These are phyloP conservation scores for Gymnorhina tibicen DNA, from an alignment of 2,113 vertebrate genomes.

Conservation along the genomic window DNA sequence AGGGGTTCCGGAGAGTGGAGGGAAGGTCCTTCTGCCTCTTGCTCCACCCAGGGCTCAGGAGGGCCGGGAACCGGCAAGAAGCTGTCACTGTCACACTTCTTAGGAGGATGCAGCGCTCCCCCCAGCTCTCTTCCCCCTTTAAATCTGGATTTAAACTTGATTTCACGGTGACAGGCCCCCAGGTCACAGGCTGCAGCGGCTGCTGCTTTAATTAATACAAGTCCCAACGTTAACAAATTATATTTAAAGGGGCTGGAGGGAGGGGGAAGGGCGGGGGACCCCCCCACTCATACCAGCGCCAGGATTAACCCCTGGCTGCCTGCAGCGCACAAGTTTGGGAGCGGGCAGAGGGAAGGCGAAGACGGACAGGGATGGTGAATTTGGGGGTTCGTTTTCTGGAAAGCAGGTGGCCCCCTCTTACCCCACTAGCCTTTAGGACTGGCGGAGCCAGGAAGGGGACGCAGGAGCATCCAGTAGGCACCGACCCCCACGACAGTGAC, in stretches of 20 bases:
- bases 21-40: not conserved
- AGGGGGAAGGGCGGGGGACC: conserved; percentile 27
- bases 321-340: not conserved
- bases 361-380: not conserved
- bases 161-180: conserved; percentile 68
- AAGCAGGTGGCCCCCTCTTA: not conserved
- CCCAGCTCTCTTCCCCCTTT: conserved; percentile 38
- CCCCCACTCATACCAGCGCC: not conserved
- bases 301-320: conserved; percentile 48
- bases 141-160: conserved; percentile 68
- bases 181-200: conserved; percentile 66
- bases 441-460: not conserved
- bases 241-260: conserved; percentile 40
- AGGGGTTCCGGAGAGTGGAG: not conserved
- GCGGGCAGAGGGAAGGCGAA: not conserved
- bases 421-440: not conserved
- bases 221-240: conserved; percentile 63
- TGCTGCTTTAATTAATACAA: conserved; percentile 71
- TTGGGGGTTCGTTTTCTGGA: not conserved
- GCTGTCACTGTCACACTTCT: conserved; percentile 42
- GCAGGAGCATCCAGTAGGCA: not conserved
- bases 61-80: not conserved
- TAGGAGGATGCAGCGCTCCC: not conserved
- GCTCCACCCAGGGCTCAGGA: not conserved
- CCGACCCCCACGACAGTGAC: not conserved